Evolutionary conservation across 2,113 vertebrate species (phyloP), one percentile per base, ranked within the genome.

Genomic region (Macquaria ambigua): DNA sequence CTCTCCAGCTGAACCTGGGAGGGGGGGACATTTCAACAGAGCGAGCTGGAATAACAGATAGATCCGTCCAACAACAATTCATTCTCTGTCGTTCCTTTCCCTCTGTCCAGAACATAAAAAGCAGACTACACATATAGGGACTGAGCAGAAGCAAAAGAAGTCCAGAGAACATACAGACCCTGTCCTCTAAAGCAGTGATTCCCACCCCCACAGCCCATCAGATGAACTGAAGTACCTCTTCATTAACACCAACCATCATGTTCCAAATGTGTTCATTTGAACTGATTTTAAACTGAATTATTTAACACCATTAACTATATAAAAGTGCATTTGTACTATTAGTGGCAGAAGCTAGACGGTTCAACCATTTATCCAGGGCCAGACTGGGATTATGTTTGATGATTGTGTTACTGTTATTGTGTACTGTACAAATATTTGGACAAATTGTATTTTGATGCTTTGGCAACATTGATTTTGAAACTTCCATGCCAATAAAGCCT

Each of bases 1-100:
- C 52, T 67, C 83, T 82, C 82, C 90, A 84, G 86, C 85, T 87
- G 72, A 74, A 91, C 79, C 52, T 84, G 80, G 76, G 85, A 55
- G 86, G 82, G 66, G 66, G 84, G 61, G 18, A 7, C 50, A 25
- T 87, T 87, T 90, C 85, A 89, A 84, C 87, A 85, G 74, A 76
- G 64, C 1, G 64, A 52, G 72, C 67, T 90, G 74, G 77, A 90
- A 91, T 71, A 93, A 91, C 90, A 91, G 59, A 73, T 39, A 34
- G 41, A 78, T 59, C 79, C 8, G 25, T 89, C 85, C 85, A 85
- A 89, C 74, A 91, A 89, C 70, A 90, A 69, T 87, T 71, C 53
- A 41, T 41, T 41, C 79, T 73, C 74, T 58, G 71, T 62, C 64
- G 74, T 5, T 86, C 48, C 62, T 81, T 75, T 66, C 62, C 8